Percentiles rank a stretch among this genome's conserved stretches.
These are phyloP conservation scores for Melanogrammus aeglefinus DNA, from an alignment of 2,797 vertebrate species.

Conservation along the genomic window DNA sequence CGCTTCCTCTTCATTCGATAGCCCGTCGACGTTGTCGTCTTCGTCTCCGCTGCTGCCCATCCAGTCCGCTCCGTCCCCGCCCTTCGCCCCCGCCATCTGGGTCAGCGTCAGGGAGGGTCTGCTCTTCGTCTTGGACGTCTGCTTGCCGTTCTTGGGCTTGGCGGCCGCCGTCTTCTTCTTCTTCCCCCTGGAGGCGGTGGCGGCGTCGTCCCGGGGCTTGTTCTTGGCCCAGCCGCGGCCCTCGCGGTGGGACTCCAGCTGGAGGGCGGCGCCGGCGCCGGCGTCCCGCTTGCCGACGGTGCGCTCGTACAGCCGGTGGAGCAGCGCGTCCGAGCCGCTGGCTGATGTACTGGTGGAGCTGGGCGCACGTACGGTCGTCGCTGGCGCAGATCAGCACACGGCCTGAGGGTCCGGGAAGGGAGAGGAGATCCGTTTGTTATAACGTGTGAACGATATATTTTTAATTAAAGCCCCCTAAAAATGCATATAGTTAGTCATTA, in stretches of 20 bases:
- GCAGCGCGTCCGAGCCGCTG: conserved; percentile 78
- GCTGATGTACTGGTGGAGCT: conserved; percentile 85
- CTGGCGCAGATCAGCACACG: conserved; percentile 92
- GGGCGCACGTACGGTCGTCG: conserved; percentile 91
- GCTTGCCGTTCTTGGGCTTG: conserved; percentile 40
- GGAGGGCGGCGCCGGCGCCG: conserved; percentile 41
- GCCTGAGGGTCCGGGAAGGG: conserved; percentile 67
- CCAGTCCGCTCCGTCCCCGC: conserved; percentile 23
- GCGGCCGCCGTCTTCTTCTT: conserved; percentile 38
- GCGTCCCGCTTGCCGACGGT: conserved; percentile 80
- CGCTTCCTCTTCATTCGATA: conserved; percentile 58
- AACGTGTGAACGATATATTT: no score
- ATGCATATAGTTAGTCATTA: no score
- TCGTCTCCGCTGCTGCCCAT: conserved; percentile 71
- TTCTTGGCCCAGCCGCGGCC: conserved; percentile 60
- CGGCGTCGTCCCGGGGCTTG: conserved; percentile 30
- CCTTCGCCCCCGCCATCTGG: conserved; percentile 78
- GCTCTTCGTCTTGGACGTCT: conserved; percentile 68
- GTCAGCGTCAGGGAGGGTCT: conserved; percentile 78
- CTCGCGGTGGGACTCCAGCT: conserved; percentile 59
- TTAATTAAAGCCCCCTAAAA: no score
- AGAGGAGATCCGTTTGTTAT: no score
- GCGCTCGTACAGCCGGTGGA: conserved; percentile 83
- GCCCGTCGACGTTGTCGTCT: conserved; percentile 23
- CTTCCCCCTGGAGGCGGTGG: background rate